Conservation (phyloP, 2,797 vertebrate species). For the Crocodylus rhombifer region DNA sequence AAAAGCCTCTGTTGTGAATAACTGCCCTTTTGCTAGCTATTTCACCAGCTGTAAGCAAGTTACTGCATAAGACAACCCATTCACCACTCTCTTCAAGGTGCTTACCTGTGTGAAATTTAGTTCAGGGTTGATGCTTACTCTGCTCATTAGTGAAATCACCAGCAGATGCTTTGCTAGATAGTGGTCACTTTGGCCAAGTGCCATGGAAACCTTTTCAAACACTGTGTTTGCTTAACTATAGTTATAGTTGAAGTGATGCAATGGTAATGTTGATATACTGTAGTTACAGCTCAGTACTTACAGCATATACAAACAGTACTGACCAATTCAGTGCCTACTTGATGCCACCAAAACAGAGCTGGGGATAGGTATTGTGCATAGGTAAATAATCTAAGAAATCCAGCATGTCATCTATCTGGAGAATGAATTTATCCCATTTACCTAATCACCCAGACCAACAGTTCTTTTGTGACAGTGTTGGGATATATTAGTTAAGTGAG, state of each 20-base stretch:
- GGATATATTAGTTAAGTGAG: slow-evolving; percentile 11
- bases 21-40: neutral
- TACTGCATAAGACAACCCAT: neutral
- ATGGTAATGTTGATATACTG: slow-evolving; percentile 24
- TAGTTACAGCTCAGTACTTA: neutral
- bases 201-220: slow-evolving; percentile 74
- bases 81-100: neutral
- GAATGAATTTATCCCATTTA: slow-evolving; percentile 9
- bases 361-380: neutral
- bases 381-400: neutral
- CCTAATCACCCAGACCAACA: neutral
- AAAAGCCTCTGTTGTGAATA: neutral
- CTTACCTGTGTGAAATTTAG: slow-evolving; percentile 78
- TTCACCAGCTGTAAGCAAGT: neutral
- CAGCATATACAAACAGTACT: neutral
- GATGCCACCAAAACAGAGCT: neutral
- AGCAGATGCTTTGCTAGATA: slow-evolving; percentile 81
- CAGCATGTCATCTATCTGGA: neutral
- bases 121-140: slow-evolving; percentile 72
- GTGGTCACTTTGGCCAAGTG: slow-evolving; percentile 73
- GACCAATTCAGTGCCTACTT: neutral
- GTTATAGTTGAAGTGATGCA: slow-evolving; percentile 67
- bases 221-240: slow-evolving; percentile 75
- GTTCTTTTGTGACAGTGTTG: neutral
- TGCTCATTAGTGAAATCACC: slow-evolving; percentile 66